These are phyloP conservation scores for Cynaeus angustus DNA, from an alignment of 2,888 invertebrate genomes.

Conservation along the genomic window DNA sequence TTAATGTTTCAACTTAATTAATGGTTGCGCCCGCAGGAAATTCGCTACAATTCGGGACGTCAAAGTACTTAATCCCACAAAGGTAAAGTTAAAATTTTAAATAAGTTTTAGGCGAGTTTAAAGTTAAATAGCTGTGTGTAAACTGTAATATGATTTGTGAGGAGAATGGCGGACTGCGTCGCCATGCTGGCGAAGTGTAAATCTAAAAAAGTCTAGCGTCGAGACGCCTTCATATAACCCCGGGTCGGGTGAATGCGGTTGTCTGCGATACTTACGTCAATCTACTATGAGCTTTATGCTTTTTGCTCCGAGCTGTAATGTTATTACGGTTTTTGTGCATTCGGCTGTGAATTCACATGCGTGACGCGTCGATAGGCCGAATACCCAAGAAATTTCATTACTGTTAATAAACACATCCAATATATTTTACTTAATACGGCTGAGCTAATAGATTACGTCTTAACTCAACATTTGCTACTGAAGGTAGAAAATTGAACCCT, in stretches of 20 bases:
- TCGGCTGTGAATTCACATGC: slow-evolving; percentile 13
- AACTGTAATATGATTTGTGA: slow-evolving; percentile 42
- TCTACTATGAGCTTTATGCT: slow-evolving; percentile 46
- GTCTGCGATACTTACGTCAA: slow-evolving; percentile 48
- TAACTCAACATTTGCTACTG: no score
- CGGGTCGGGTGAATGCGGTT: slow-evolving; percentile 43
- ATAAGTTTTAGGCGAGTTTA: slow-evolving; percentile 35
- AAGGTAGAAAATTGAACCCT: no score
- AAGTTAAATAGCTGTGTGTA: slow-evolving; percentile 36
- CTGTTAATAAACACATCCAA: slow-evolving; percentile 10
- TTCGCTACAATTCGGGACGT: slow-evolving; percentile 24
- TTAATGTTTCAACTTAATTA: slow-evolving; percentile 40
- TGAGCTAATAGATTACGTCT: no score
- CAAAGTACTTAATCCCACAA: slow-evolving; percentile 33
- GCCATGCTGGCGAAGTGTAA: slow-evolving; percentile 44
- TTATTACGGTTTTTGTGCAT: slow-evolving; percentile 46
- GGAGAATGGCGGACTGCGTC: slow-evolving; percentile 35
- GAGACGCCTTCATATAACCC: slow-evolving; percentile 42
- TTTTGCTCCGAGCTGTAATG: slow-evolving; percentile 44
- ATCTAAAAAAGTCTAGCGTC: slow-evolving; percentile 44
- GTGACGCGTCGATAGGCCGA: slow-evolving; percentile 20
- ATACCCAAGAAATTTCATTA: slow-evolving; percentile 13
- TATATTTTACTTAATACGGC: no score
- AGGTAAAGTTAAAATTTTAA: slow-evolving; percentile 40
- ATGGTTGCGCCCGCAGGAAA: slow-evolving; percentile 33